Base-by-base conservation (phyloP, 2,888 invertebrate genomes). In the Andrena haemorrhoa region DNA sequence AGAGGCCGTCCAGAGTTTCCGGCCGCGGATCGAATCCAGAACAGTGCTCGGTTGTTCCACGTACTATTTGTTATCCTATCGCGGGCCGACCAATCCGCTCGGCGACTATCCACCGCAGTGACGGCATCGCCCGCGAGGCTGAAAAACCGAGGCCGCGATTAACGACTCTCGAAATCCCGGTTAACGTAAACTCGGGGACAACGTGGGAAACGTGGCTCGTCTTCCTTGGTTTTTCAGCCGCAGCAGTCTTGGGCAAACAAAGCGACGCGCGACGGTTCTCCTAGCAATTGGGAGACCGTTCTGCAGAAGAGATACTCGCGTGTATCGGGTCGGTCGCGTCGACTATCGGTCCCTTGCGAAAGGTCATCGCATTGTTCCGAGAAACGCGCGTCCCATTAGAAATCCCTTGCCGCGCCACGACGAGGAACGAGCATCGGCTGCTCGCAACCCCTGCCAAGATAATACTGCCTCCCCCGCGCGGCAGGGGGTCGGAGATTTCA, bases 321-420 rank as follows among this genome's bases (percentile, higher is more conserved):
- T 12, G 26, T 10, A 26, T 56, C 26, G 20, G 10, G 23, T 26
- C 10, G 20, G 4, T 26, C 4, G 5, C 53, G 53, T 56, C 53
- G 53, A 23, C 53, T 56, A 56, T 56, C 56, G 56, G 56, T 56
- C 56, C 56, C 26, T 56, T 1, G 56, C 56, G 4, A 56, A 56
- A 93, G 92, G 93, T 92, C 92, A 90, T 90, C 89, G 88, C 88
- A 90, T 92, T 92, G 92, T 92, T 91, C 87, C 51, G 64, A 63
- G 76, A 72, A 82, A 78, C 72, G 65, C 82, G 72, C 70, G 78
- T 75, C 60, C 84, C 81, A 76, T 82, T 79, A 80, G 69, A 80
- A 77, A 49, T 66, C 83, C 78, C 87, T 77, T 85, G 56, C 56
- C 64, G 56, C 63, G 71, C 71, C 69, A 53, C 61, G 81, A 47